A percentile compares a stretch with the other conserved stretches of the same genome.
Evolutionary conservation across 2,888 invertebrate species (phyloP).

Genomic region (Pyrochroa serraticornis): DNA sequence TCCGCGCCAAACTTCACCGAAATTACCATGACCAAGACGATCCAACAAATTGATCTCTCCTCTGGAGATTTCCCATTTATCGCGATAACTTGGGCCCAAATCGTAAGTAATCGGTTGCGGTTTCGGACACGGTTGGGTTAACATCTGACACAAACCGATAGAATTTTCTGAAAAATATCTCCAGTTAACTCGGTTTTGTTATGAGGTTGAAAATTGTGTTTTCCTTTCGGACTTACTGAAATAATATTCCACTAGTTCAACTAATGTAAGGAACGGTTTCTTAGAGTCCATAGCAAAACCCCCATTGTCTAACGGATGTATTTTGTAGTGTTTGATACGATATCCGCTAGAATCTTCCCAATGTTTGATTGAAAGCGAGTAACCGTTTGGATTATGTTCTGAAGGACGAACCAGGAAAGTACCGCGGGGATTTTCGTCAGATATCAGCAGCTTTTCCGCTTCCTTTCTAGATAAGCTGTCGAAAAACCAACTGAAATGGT

Average conservation of each 20-base stretch:
- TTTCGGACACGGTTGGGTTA: conserved; percentile 92
- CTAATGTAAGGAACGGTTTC: conserved; percentile 89
- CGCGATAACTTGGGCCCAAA: conserved; percentile 89
- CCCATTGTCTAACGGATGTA: conserved; percentile 93
- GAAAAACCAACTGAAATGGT: conserved; percentile 92
- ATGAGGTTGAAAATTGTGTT: not conserved
- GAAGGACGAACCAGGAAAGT: conserved; percentile 96
- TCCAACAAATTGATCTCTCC: conserved; percentile 84
- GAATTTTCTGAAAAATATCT: conserved; percentile 86
- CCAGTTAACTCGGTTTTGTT: conserved; percentile 31
- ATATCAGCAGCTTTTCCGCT: conserved; percentile 90
- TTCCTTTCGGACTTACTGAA: conserved; percentile 81
- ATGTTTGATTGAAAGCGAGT: conserved; percentile 87
- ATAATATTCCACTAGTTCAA: conserved; percentile 93
- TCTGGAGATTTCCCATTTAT: conserved; percentile 96
- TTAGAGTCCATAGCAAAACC: conserved; percentile 96
- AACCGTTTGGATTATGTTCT: conserved; percentile 94
- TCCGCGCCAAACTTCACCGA: conserved; percentile 96
- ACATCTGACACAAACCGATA: conserved; percentile 90
- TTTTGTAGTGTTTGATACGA: conserved; percentile 98
- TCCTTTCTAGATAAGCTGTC: conserved; percentile 96
- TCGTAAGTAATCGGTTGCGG: conserved; percentile 98
- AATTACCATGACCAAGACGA: conserved; percentile 95
- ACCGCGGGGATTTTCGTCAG: conserved; percentile 81
- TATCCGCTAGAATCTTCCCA: conserved; percentile 90